A percentile compares a stretch with the other conserved stretches of the same genome.
phyloP scores from a whole-genome alignment of 92 coral and sea anemone species.

The Palythoa heliodiscus region DNA sequence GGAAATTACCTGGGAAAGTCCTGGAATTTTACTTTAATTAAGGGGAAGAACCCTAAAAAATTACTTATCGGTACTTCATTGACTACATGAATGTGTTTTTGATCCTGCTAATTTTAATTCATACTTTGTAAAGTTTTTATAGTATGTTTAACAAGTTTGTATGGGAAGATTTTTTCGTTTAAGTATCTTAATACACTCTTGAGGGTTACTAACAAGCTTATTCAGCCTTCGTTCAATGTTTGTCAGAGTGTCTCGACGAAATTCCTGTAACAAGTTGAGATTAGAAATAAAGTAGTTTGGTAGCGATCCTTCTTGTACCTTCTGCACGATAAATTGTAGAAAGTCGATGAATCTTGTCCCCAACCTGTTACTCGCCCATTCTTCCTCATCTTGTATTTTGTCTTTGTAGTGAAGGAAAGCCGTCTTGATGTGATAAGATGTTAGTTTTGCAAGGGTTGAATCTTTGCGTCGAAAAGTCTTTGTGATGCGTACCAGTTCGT shows the following conservation, averaged over 20 bases:
- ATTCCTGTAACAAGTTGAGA: slow-evolving; percentile 53
- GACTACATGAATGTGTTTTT: background rate
- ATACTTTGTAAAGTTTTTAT: background rate
- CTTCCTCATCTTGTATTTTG: slow-evolving; percentile 4
- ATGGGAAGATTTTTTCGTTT: slow-evolving; percentile 1
- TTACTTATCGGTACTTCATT: background rate
- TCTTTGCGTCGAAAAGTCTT: slow-evolving; percentile 42
- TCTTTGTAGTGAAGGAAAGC: slow-evolving; percentile 31
- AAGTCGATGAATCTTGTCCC: slow-evolving; percentile 40
- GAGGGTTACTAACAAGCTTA: slow-evolving; percentile 37
- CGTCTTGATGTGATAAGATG: slow-evolving; percentile 36
- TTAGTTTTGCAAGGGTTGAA: slow-evolving; percentile 18
- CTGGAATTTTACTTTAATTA: too few species aligned
- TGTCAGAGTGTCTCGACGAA: slow-evolving; percentile 36
- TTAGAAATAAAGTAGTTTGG: slow-evolving; percentile 52
- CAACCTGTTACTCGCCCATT: slow-evolving; percentile 45
- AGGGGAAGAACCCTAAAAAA: background rate
- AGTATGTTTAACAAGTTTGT: background rate
- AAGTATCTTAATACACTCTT: slow-evolving; percentile 6
- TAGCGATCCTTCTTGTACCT: slow-evolving; percentile 31
- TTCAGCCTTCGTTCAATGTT: slow-evolving; percentile 60
- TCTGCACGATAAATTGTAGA: slow-evolving; percentile 38
- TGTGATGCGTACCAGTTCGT: slow-evolving; percentile 30
- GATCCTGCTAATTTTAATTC: background rate
- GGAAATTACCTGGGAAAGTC: too few species aligned